Percentiles rank a stretch among this genome's conserved stretches.
These are phyloP conservation scores for Ochlodes sylvanus DNA, from an alignment of 2,888 invertebrate genomes.

Conservation along the genomic window DNA sequence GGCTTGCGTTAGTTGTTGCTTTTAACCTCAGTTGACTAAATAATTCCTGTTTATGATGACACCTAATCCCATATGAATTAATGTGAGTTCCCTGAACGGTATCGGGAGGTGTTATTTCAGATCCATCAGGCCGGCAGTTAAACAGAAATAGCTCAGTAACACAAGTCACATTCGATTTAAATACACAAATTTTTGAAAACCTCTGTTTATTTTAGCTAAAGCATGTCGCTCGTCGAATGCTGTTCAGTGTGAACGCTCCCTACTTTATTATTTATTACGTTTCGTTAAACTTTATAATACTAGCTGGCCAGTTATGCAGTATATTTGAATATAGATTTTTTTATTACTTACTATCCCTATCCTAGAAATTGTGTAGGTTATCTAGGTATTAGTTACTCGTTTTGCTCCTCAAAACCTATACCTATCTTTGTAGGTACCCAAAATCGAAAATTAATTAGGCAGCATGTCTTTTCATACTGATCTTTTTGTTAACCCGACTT, in stretches of 20 bases:
- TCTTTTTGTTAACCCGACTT: too few species aligned
- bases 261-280: slow-evolving; percentile 47
- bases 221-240: slow-evolving; percentile 56
- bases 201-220: slow-evolving; percentile 81
- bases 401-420: too few species aligned
- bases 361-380: too few species aligned
- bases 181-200: slow-evolving; percentile 84
- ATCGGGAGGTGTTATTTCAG: slow-evolving; percentile 77
- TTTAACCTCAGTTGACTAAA: slow-evolving; percentile 82
- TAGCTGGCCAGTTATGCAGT: too few species aligned
- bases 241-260: slow-evolving; percentile 42
- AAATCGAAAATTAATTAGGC: too few species aligned
- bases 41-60: slow-evolving; percentile 85
- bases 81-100: slow-evolving; percentile 75
- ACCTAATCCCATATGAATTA: slow-evolving; percentile 84
- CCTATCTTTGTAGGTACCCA: too few species aligned
- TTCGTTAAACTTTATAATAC: slow-evolving; percentile 29
- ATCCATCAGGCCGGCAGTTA: slow-evolving; percentile 78
- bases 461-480: too few species aligned
- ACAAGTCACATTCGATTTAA: slow-evolving; percentile 83
- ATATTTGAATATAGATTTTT: too few species aligned
- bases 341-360: too few species aligned
- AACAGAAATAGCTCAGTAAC: slow-evolving; percentile 80
- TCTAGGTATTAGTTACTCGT: too few species aligned
- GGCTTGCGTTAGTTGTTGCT: slow-evolving; percentile 72